These are phyloP conservation scores for Amiota minor DNA, from an alignment of 2,888 invertebrate genomes.

Conservation along the genomic window DNA sequence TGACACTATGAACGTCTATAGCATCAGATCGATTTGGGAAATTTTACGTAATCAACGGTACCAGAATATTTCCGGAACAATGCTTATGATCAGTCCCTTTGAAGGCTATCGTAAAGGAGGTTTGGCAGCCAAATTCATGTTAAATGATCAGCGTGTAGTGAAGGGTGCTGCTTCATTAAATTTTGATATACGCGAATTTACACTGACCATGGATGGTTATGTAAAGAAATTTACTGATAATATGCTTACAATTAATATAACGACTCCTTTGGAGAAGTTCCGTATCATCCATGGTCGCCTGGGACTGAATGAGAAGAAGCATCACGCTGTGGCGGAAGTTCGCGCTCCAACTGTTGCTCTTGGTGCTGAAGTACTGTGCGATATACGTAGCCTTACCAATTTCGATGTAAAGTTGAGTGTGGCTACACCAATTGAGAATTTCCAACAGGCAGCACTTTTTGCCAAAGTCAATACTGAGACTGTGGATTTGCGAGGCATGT, in stretches of 20 bases:
- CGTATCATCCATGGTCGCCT: conserved; percentile 80
- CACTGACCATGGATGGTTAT: conserved; percentile 80
- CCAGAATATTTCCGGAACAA: conserved; percentile 77
- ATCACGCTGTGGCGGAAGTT: conserved; percentile 83
- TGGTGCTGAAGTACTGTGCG: conserved; percentile 80
- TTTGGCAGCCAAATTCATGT: conserved; percentile 79
- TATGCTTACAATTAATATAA: conserved; percentile 83
- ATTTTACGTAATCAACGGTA: conserved; percentile 75
- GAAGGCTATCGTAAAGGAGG: conserved; percentile 81
- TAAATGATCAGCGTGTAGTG: conserved; percentile 79
- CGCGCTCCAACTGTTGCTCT: conserved; percentile 80
- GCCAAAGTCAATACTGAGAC: conserved; percentile 81
- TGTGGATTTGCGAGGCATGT: conserved; percentile 84
- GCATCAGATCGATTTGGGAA: conserved; percentile 82
- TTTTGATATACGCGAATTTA: conserved; percentile 81
- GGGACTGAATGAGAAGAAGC: conserved; percentile 81
- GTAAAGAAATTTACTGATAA: conserved; percentile 83
- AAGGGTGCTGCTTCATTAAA: conserved; percentile 82
- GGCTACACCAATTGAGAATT: conserved; percentile 82
- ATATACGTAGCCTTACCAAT: conserved; percentile 78
- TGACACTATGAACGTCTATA: conserved; percentile 76
- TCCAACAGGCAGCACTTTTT: conserved; percentile 79
- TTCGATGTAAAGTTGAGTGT: conserved; percentile 84
- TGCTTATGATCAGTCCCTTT: conserved; percentile 81
- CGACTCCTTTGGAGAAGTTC: conserved; percentile 82